Evolutionary conservation across 2,113 vertebrate genomes (phyloP).

Genomic region (Hemibagrus wyckioides): DNA sequence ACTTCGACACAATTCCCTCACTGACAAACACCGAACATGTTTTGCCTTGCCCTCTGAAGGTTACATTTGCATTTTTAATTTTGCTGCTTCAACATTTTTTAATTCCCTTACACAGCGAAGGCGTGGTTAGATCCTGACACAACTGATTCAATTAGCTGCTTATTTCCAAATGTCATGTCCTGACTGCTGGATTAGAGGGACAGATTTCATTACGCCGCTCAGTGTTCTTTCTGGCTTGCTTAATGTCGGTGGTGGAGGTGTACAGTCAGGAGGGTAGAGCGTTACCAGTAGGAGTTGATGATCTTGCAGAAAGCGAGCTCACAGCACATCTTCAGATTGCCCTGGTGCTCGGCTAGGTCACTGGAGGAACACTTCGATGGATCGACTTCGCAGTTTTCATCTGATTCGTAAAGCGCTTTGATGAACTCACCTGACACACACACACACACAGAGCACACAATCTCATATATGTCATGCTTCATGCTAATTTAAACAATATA

Average conservation of each 20-base stretch:
- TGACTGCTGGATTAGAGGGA: not conserved
- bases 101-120: not conserved
- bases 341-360: conserved; percentile 90
- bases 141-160: not conserved
- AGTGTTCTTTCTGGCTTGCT: not conserved
- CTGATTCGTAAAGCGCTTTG: conserved; percentile 95
- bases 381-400: conserved; percentile 97
- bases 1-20: not conserved
- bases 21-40: not conserved
- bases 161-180: not conserved
- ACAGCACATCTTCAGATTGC: conserved; percentile 98
- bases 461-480: not conserved
- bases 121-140: not conserved
- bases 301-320: conserved; percentile 99
- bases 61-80: not conserved
- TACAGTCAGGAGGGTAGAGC: not conserved
- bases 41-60: not conserved
- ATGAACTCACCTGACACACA: conserved; percentile 89
- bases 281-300: conserved; percentile 82
- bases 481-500: not conserved
- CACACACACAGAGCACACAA: conserved; percentile 23
- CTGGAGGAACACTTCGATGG: conserved; percentile 85
- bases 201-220: not conserved
- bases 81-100: not conserved
- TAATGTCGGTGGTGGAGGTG: not conserved